Base-by-base conservation (phyloP, 92 coral and sea anemone genomes). In the Metridium senile region DNA sequence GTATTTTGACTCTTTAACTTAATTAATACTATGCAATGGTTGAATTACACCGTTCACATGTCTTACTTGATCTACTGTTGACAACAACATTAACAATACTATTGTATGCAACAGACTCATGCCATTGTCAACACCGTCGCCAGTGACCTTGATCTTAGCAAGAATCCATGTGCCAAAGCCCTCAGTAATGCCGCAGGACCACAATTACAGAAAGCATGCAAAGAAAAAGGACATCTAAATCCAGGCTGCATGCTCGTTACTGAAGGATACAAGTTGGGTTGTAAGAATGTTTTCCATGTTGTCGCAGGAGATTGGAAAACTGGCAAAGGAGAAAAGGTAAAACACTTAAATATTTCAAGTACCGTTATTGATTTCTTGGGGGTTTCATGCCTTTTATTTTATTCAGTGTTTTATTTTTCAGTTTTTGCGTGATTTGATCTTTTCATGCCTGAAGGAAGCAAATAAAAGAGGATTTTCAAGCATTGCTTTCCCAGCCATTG, bases 401-500 rank as follows among this genome's bases (percentile, higher is more conserved):
- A n/a, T n/a, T n/a, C n/a, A n/a, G n/a, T n/a, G n/a, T n/a, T n/a
- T n/a, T n/a, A n/a, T n/a, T n/a, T 62, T 64, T 22, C 53, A 85
- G 86, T 52, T 54, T 9, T 58, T 85, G 29, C 86, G 79, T 1
- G 58, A 35, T 10, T 69, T 89, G 67, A 65, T 93, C 32, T 16
- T 67, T 76, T 72, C 58, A 1, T 89, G 97, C 49, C 81, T 93
- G 19, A 33, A 62, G 0, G 84, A 89, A 84, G 85, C 91, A 9
- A 78, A 81, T 58, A 70, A 71, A 26, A 75, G 76, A 77, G 72
- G 71, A 9, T 77, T 86, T 25, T 76, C 76, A 1, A 85, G 79
- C 26, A 89, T 93, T 30, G 88, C 97, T 45, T 82, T 92, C 29
- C 97, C 97, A 11, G 97, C 97, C 46, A 89, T 92, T 64, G 97